Evolutionary conservation across 2,888 invertebrate species (phyloP).

Genomic region (Holacanthella duospinosa): DNA sequence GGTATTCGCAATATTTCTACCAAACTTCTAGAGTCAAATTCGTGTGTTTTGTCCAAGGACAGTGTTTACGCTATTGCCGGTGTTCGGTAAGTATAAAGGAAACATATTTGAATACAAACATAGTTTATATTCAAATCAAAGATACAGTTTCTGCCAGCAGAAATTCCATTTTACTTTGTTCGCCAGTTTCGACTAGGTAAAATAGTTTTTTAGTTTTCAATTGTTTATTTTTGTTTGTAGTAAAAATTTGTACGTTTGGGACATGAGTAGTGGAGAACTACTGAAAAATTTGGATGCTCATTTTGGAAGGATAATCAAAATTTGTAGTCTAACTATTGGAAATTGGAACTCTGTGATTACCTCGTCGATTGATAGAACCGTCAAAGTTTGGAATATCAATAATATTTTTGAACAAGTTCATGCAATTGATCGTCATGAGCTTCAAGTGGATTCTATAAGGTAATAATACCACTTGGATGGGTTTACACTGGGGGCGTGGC

Average conservation of each 20-base stretch:
- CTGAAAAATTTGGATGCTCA: slow-evolving; percentile 92
- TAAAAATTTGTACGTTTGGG: slow-evolving; percentile 92
- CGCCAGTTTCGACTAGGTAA: too few relatives aligned
- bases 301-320: slow-evolving; percentile 87
- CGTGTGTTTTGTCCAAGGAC: slow-evolving; percentile 81
- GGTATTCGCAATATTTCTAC: slow-evolving; percentile 88
- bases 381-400: slow-evolving; percentile 98
- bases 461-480: slow-evolving; percentile 43
- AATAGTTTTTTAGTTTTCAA: background rate
- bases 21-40: slow-evolving; percentile 78
- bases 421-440: slow-evolving; percentile 86
- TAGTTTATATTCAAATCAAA: too few relatives aligned
- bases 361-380: slow-evolving; percentile 92
- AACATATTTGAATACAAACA: background rate
- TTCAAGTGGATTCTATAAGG: slow-evolving; percentile 87
- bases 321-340: slow-evolving; percentile 74
- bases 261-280: slow-evolving; percentile 63
- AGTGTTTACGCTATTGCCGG: slow-evolving; percentile 89
- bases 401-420: slow-evolving; percentile 97
- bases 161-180: too few relatives aligned
- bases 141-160: too few relatives aligned
- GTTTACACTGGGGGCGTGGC: too few relatives aligned
- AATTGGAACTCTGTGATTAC: slow-evolving; percentile 87
- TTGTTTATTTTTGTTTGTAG: slow-evolving; percentile 43
- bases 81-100: slow-evolving; percentile 53